Base-by-base conservation (phyloP, 2,888 invertebrate genomes). In the Drosophila testacea region DNA sequence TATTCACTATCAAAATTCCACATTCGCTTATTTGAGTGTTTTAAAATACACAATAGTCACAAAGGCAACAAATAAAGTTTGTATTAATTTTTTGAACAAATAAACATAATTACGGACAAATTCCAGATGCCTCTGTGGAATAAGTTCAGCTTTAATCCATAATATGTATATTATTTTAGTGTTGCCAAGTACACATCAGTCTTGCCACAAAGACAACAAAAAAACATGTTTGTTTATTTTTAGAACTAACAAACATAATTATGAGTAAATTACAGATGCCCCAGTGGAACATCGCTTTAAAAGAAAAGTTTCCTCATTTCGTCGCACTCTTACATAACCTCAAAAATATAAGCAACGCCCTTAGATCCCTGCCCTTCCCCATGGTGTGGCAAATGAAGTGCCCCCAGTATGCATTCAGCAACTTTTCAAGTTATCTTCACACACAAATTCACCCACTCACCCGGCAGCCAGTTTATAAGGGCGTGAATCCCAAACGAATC, bases 341-440 rank as follows among this genome's bases (percentile, higher is more conserved):
- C 27, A 27, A 34, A 42, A 55, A 30, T 32, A 27, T 16, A 9
- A 5, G 16, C 4, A n/a, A 22, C 22, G 22, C 50, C 34, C 34
- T 4, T 27, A 57, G 27, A 56, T 34, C 28, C 46, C n/a, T 13
- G 0, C 7, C 50, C 27, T 6, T 42, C 0, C 7, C 30, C 13
- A 3, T 27, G 4, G 41, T 7, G 27, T 9, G 32, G 32, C 32
- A 32, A 46, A 16, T 48, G 38, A 44, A 55, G 44, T 60, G 32
- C 7, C 22, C 10, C 6, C 16, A 28, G 44, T 38, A 63, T 73
- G 55, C 59, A 55, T 51, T 54, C 6, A n/a, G 46, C 38, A 63
- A 69, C 64, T 66, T 75, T 64, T 32, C 50, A 54, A 61, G 52
- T 60, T 69, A 50, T 41, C 55, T 57, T 56, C 41, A 34, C 30